phyloP scores from a whole-genome alignment of 2,888 invertebrate species.

The Octonoba sinensis region DNA sequence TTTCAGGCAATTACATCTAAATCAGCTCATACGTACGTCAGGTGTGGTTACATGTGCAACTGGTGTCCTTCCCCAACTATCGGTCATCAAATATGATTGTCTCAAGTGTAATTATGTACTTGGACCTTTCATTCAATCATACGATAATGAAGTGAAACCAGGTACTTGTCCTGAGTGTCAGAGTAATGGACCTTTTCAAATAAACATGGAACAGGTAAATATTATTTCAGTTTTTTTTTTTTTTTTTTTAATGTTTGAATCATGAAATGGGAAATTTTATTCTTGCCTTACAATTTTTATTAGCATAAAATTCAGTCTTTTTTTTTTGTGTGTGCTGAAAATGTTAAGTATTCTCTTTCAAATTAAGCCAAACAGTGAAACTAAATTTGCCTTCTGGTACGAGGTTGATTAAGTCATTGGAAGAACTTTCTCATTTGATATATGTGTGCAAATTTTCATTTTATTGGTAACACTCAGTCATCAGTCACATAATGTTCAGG shows the following conservation, averaged over 20 bases:
- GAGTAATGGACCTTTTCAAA: slow-evolving; percentile 93
- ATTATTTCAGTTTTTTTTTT: not conserved
- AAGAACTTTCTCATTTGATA: too few species aligned
- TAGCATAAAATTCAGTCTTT: too few species aligned
- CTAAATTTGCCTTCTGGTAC: too few species aligned
- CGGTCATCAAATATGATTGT: slow-evolving; percentile 97
- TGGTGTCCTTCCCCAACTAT: slow-evolving; percentile 93
- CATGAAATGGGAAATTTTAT: not conserved
- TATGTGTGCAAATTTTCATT: too few species aligned
- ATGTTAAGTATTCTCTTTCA: too few species aligned
- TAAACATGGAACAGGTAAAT: slow-evolving; percentile 89
- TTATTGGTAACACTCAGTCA: too few species aligned
- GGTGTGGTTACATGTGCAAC: slow-evolving; percentile 98
- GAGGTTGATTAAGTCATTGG: too few species aligned
- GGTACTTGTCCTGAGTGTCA: slow-evolving; percentile 99
- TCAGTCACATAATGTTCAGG: too few species aligned
- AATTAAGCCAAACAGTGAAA: too few species aligned
- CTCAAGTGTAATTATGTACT: slow-evolving; percentile 93
- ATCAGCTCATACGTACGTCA: slow-evolving; percentile 91
- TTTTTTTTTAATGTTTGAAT: not conserved
- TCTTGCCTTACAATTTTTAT: too few species aligned
- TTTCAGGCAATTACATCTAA: slow-evolving; percentile 77
- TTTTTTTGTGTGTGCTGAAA: too few species aligned
- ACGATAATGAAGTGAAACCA: slow-evolving; percentile 93
- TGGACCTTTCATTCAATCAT: slow-evolving; percentile 95